Conservation (phyloP, 2,888 invertebrate genomes). For the Pherbina coryleti region DNA sequence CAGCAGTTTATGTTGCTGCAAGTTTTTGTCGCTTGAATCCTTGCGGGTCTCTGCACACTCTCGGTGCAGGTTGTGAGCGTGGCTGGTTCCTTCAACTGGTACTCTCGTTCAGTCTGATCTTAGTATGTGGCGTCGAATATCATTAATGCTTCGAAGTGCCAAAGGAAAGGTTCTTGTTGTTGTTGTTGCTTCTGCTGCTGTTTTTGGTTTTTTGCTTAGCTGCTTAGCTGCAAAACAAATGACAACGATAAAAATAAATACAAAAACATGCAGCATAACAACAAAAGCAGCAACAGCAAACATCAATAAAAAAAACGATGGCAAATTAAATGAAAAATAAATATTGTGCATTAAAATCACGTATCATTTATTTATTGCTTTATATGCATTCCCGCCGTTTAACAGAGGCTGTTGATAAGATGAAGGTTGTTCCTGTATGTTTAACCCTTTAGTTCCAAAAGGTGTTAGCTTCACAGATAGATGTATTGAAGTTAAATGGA, state of each 20-base stretch:
- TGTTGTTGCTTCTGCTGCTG: slow-evolving; percentile 48
- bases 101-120: slow-evolving; percentile 49
- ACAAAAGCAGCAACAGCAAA: slow-evolving; percentile 37
- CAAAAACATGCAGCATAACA: slow-evolving; percentile 43
- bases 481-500: too few species aligned
- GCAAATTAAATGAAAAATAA: slow-evolving; percentile 63
- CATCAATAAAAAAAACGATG: slow-evolving; percentile 49
- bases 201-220: slow-evolving; percentile 47
- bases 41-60: slow-evolving; percentile 41
- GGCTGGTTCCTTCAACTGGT: background rate
- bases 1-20: slow-evolving; percentile 30
- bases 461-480: too few species aligned
- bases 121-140: slow-evolving; percentile 68
- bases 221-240: slow-evolving; percentile 58
- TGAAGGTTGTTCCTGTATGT: background rate
- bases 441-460: slow-evolving; percentile 5
- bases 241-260: slow-evolving; percentile 58
- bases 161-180: slow-evolving; percentile 64
- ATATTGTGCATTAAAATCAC: slow-evolving; percentile 70
- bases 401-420: slow-evolving; percentile 46
- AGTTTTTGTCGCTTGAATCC: slow-evolving; percentile 35
- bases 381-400: slow-evolving; percentile 55
- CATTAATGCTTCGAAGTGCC: slow-evolving; percentile 66
- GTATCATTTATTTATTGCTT: slow-evolving; percentile 70
- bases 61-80: slow-evolving; percentile 32